Percentiles rank a stretch among this genome's conserved stretches.
Evolutionary conservation across 2,797 vertebrate species (phyloP).

Genomic region (Bovichtus diacanthus): DNA sequence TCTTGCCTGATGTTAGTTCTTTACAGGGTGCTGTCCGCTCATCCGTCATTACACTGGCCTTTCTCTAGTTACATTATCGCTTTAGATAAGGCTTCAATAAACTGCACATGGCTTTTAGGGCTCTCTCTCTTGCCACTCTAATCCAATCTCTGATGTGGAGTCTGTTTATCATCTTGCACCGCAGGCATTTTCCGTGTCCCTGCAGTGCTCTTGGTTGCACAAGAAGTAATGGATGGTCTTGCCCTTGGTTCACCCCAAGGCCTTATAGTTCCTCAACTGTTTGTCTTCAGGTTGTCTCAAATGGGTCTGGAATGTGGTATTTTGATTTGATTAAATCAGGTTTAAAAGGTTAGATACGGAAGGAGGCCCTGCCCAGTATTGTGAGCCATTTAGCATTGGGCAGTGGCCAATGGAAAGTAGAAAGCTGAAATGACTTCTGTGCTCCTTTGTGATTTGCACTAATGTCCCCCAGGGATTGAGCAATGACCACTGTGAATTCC

Average conservation of each 20-base stretch:
- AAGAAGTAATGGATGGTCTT: conserved; percentile 80
- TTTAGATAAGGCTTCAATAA: conserved; percentile 86
- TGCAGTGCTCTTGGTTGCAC: conserved; percentile 56
- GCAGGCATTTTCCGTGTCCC: conserved; percentile 70
- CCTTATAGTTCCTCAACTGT: conserved; percentile 66
- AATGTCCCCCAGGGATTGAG: conserved; percentile 83
- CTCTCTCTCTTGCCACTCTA: conserved; percentile 80
- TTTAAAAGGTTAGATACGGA: conserved; percentile 75
- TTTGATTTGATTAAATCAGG: conserved; percentile 78
- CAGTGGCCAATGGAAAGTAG: conserved; percentile 76
- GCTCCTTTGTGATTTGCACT: conserved; percentile 82
- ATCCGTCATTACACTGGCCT: conserved; percentile 76
- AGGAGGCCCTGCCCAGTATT: conserved; percentile 49
- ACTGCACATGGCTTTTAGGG: conserved; percentile 83
- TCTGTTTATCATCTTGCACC: conserved; percentile 81
- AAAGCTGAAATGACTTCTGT: conserved; percentile 76
- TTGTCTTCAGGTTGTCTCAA: conserved; percentile 75
- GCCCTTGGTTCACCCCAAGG: conserved; percentile 70
- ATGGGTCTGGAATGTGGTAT: conserved; percentile 65
- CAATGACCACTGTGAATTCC: conserved; percentile 83
- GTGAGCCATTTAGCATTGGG: conserved; percentile 76
- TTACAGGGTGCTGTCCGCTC: conserved; percentile 73
- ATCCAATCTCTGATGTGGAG: conserved; percentile 84
- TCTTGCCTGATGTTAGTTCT: conserved; percentile 61
- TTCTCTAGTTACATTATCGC: conserved; percentile 84